Conservation (phyloP, 2,797 vertebrate genomes). For the Otolemur crassicaudatus region DNA sequence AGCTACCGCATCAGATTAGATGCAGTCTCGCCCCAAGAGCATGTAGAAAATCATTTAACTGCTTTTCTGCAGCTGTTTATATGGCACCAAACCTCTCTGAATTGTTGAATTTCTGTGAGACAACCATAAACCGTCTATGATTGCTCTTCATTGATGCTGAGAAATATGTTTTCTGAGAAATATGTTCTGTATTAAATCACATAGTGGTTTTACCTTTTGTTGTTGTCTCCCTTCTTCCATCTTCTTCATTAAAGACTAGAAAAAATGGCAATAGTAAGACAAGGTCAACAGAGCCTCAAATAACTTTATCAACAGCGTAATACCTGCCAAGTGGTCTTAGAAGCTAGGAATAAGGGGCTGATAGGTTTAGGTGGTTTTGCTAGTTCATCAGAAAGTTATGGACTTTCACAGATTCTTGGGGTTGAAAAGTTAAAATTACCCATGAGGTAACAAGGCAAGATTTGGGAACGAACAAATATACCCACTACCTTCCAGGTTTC, state of each 20-base stretch:
- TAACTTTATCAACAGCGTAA: not conserved
- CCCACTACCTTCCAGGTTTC: not conserved
- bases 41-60: constrained; percentile 71
- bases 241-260: constrained; percentile 14
- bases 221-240: not conserved
- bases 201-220: not conserved
- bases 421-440: not conserved
- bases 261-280: constrained; percentile 47
- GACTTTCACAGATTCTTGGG: not conserved
- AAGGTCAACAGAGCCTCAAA: constrained; percentile 20
- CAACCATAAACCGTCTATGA: constrained; percentile 29
- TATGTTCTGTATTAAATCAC: constrained; percentile 49
- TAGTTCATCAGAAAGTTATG: not conserved
- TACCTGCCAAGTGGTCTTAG: not conserved
- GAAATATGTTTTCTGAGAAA: constrained; percentile 31
- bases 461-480: not conserved
- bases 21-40: constrained; percentile 52
- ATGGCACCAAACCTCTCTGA: not conserved
- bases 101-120: constrained; percentile 30
- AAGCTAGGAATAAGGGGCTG: not conserved
- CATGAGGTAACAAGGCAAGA: not conserved
- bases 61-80: constrained; percentile 55
- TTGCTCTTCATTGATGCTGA: constrained; percentile 31
- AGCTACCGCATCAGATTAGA: constrained; percentile 65
- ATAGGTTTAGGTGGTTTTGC: not conserved